phyloP scores from a whole-genome alignment of 2,797 vertebrate species.

The Myotis pilosus region DNA sequence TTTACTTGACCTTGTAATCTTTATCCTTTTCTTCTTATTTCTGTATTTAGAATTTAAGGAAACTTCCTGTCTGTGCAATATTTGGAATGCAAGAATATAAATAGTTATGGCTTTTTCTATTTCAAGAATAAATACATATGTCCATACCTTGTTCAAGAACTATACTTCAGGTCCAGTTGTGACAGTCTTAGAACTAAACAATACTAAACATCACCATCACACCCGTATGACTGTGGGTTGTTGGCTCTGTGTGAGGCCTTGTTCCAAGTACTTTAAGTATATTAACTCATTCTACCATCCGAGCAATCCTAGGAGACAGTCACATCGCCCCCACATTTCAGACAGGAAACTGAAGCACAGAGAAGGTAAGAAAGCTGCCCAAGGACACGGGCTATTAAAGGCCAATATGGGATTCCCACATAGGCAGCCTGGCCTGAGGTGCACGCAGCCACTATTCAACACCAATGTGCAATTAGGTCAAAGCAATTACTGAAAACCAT shows the following conservation, averaged over 20 bases:
- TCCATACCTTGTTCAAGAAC: slow-evolving; percentile 56
- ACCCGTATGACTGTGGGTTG: not conserved
- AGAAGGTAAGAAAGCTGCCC: not conserved
- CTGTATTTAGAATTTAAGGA: slow-evolving; percentile 65
- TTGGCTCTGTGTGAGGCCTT: not conserved
- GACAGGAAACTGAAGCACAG: not conserved
- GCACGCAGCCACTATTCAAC: not conserved
- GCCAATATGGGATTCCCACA: not conserved
- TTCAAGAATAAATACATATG: slow-evolving; percentile 29
- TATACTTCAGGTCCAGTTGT: not conserved
- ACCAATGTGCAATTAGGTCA: not conserved
- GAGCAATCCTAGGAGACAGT: not conserved
- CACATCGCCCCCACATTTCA: not conserved
- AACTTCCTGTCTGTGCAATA: slow-evolving; percentile 46
- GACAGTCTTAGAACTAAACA: slow-evolving; percentile 32
- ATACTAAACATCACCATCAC: not conserved
- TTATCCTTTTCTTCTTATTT: slow-evolving; percentile 32
- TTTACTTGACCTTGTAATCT: slow-evolving; percentile 13
- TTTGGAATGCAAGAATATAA: slow-evolving; percentile 53
- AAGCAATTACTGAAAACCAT: not conserved
- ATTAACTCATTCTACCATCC: not conserved
- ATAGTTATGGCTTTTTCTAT: not conserved
- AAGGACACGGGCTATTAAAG: not conserved
- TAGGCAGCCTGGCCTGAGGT: not conserved
- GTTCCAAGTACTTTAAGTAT: not conserved